Percentiles rank a stretch among this genome's conserved stretches.
phyloP scores from a whole-genome alignment of 1,140 invertebrate genomes.

The Aphelenchoides avenae region DNA sequence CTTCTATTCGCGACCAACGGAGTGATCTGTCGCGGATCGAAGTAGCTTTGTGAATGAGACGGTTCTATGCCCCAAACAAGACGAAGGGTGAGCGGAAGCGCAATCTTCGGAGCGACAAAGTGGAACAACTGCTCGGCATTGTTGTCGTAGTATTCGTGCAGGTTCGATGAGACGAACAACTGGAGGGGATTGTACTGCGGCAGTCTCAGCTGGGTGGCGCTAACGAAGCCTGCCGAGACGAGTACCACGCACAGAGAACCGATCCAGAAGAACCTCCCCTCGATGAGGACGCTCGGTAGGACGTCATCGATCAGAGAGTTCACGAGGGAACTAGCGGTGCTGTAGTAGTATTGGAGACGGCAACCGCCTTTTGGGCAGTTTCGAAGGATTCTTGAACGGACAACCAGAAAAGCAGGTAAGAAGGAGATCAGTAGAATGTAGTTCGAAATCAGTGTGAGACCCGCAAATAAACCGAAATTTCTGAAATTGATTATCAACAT shows the following conservation, averaged over 20 bases:
- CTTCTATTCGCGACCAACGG: slow-evolving; percentile 14
- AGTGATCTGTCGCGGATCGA: slow-evolving; percentile 25
- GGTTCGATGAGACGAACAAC: slow-evolving; percentile 47
- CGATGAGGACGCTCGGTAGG: slow-evolving; percentile 40
- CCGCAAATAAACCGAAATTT: slow-evolving; percentile 56
- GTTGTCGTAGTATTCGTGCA: slow-evolving; percentile 57
- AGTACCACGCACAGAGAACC: slow-evolving; percentile 32
- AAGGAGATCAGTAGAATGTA: slow-evolving; percentile 56
- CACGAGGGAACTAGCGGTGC: too few species aligned
- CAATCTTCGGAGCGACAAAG: slow-evolving; percentile 48
- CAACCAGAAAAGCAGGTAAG: slow-evolving; percentile 48
- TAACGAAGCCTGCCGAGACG: slow-evolving; percentile 25
- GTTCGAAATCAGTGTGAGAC: slow-evolving; percentile 53
- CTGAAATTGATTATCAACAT: slow-evolving; percentile 30
- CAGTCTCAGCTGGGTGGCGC: slow-evolving; percentile 38
- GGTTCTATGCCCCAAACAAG: slow-evolving; percentile 43
- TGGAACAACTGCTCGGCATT: slow-evolving; percentile 52
- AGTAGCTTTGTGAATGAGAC: slow-evolving; percentile 21
- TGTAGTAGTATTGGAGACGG: too few species aligned
- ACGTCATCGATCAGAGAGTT: slow-evolving; percentile 31
- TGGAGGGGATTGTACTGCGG: slow-evolving; percentile 58
- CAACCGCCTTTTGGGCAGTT: slow-evolving; percentile 13
- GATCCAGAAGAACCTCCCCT: slow-evolving; percentile 52
- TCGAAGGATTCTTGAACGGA: slow-evolving; percentile 27
- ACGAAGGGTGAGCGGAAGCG: slow-evolving; percentile 37